phyloP scores from a whole-genome alignment of 2,113 vertebrate species.

The Cochlearius cochlearius region DNA sequence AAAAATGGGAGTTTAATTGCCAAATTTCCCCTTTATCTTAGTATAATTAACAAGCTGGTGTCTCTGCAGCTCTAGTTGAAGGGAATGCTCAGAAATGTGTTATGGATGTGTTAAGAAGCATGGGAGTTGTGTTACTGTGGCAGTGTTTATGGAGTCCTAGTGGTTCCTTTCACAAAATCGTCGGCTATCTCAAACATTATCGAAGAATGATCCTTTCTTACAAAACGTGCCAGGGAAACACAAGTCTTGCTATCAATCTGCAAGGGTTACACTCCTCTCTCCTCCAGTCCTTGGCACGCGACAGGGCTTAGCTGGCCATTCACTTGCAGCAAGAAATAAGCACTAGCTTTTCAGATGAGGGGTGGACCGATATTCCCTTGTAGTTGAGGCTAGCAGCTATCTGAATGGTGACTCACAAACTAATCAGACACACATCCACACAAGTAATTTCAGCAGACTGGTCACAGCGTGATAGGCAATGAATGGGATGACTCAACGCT shows the following conservation, averaged over 20 bases:
- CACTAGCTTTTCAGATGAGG: neutral
- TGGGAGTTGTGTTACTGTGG: neutral
- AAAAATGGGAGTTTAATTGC: slow-evolving; percentile 16
- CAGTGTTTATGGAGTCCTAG: neutral
- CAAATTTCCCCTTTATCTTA: slow-evolving; percentile 45
- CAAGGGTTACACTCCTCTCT: neutral
- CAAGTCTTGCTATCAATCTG: neutral
- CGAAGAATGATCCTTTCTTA: neutral
- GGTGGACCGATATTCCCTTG: accelerated
- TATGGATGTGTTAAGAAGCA: neutral
- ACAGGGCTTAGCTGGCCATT: neutral
- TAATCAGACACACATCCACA: neutral
- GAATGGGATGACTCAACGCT: slow-evolving; percentile 8
- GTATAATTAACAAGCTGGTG: slow-evolving; percentile 30
- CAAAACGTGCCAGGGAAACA: neutral
- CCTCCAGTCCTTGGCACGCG: neutral
- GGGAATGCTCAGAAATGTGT: neutral
- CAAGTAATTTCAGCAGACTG: neutral
- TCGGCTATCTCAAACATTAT: neutral
- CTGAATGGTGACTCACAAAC: neutral
- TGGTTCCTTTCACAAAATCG: neutral
- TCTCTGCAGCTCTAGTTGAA: neutral
- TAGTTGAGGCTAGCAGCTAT: neutral
- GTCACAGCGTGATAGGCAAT: neutral
- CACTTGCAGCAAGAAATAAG: neutral